phyloP scores from a whole-genome alignment of 2,113 vertebrate genomes.

The Phyllostomus hastatus region DNA sequence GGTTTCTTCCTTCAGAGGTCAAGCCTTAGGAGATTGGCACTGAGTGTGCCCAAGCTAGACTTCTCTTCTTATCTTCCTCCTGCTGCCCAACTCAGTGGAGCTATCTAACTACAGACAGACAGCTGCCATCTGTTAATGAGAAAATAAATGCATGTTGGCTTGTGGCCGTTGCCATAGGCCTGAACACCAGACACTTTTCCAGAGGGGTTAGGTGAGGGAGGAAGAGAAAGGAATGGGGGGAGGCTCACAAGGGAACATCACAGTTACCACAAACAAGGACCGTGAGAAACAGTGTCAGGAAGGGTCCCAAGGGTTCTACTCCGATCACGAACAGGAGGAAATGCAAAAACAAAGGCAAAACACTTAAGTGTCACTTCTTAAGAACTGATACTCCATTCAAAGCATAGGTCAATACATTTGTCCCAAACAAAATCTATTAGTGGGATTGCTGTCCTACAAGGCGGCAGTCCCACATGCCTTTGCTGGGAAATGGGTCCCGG shows the following conservation, averaged over 20 bases:
- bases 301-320: neutral
- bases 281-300: neutral
- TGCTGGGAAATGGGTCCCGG: neutral
- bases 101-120: slow-evolving; percentile 5
- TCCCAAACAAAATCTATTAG: neutral
- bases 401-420: neutral
- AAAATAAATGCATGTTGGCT: neutral
- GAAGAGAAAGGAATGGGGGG: neutral
- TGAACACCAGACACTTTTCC: neutral
- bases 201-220: neutral
- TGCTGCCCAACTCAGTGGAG: neutral
- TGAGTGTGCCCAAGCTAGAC: neutral
- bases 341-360: neutral
- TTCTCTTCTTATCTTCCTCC: neutral
- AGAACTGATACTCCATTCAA: neutral
- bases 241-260: neutral
- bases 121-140: neutral
- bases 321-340: neutral
- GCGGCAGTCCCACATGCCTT: neutral
- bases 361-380: neutral
- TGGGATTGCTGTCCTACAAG: neutral
- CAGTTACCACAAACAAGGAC: neutral
- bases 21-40: neutral
- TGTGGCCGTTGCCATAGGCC: neutral
- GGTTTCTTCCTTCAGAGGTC: neutral